A percentile compares a stretch with the other conserved stretches of the same genome.
Evolutionary conservation across 2,797 vertebrate genomes (phyloP).

Genomic region (Mustela erminea): DNA sequence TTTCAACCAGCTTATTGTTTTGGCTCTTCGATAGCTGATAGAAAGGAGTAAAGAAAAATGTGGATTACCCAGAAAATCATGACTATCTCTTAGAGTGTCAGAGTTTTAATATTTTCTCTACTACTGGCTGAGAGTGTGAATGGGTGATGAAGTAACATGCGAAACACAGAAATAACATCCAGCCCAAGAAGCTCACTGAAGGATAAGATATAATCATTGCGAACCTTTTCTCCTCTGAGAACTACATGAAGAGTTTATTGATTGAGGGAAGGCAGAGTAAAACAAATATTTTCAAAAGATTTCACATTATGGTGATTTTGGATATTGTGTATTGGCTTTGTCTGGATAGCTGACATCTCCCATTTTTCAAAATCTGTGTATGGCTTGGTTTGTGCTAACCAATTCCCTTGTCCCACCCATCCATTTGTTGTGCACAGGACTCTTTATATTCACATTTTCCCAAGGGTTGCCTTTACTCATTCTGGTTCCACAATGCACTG

Average conservation of each 20-base stretch:
- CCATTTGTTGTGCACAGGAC: not conserved
- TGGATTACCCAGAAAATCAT: not conserved
- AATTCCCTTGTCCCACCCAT: not conserved
- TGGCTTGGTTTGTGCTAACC: not conserved
- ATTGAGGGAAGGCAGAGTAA: constrained; percentile 60
- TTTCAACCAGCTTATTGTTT: not conserved
- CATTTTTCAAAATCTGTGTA: constrained; percentile 53
- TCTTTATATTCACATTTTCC: not conserved
- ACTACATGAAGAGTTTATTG: constrained; percentile 27
- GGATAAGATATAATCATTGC: constrained; percentile 3
- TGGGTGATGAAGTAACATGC: not conserved
- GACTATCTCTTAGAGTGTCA: not conserved
- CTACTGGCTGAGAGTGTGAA: not conserved
- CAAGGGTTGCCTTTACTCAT: not conserved
- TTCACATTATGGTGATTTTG: constrained; percentile 8
- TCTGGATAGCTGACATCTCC: not conserved
- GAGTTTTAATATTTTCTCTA: constrained; percentile 43
- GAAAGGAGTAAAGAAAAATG: constrained; percentile 36
- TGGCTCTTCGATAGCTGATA: not conserved
- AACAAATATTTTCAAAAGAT: constrained; percentile 60
- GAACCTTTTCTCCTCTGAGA: constrained; percentile 43
- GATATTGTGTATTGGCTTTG: constrained; percentile 54
- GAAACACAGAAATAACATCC: constrained; percentile 25
- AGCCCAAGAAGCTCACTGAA: not conserved
- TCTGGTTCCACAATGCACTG: not conserved